These are phyloP conservation scores for Callyntrura guangdongensis DNA, from an alignment of 2,888 invertebrate genomes.

Conservation along the genomic window DNA sequence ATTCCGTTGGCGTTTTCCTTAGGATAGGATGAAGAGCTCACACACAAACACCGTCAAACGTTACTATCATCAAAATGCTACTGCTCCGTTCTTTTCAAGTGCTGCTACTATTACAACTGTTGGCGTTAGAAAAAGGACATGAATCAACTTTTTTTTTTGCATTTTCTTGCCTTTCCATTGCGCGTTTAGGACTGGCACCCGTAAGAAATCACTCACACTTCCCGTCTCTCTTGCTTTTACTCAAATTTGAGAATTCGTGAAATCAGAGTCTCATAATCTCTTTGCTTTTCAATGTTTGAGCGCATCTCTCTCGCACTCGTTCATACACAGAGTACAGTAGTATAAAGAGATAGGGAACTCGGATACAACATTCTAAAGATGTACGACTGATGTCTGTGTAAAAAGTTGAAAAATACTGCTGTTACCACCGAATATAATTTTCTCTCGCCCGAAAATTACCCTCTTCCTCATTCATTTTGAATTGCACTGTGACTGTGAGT, in stretches of 20 bases:
- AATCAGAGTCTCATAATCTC: constrained; percentile 39
- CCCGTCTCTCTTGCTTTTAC: constrained; percentile 51
- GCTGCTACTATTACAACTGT: background rate
- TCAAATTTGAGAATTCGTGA: constrained; percentile 46
- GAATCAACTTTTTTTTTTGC: constrained; percentile 16
- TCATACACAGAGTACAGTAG: background rate
- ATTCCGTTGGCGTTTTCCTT: constrained; percentile 33
- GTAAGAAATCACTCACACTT: no score
- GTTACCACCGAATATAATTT: constrained; percentile 51
- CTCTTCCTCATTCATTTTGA: constrained; percentile 82
- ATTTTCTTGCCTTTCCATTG: constrained; percentile 3
- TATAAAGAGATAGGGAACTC: background rate
- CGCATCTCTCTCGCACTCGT: background rate
- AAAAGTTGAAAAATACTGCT: constrained; percentile 29
- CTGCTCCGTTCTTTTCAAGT: background rate
- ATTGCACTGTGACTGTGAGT: constrained; percentile 47
- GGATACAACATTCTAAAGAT: constrained; percentile 15
- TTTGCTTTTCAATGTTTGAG: constrained; percentile 26
- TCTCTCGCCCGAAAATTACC: constrained; percentile 77
- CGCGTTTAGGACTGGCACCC: background rate
- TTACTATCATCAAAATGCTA: background rate
- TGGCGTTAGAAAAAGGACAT: constrained; percentile 47
- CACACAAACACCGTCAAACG: constrained; percentile 50
- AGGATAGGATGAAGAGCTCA: constrained; percentile 65
- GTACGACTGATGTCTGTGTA: constrained; percentile 1